phyloP scores from a whole-genome alignment of 2,113 vertebrate species.

The Oreochromis spilurus region DNA sequence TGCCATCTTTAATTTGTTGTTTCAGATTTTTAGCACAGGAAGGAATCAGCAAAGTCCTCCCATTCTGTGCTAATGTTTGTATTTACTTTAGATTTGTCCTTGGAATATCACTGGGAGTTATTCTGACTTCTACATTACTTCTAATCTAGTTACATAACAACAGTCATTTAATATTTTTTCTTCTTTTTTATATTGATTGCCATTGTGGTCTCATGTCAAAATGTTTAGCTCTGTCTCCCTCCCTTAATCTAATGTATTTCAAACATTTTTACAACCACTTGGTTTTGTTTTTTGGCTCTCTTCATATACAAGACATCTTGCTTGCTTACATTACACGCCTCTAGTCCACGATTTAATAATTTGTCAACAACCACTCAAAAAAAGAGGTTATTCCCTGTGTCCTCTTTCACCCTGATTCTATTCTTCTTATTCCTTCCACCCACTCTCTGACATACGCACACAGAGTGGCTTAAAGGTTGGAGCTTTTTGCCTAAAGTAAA shows the following conservation, averaged over 20 bases:
- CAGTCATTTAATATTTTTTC: neutral
- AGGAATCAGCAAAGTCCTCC: neutral
- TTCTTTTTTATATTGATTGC: neutral
- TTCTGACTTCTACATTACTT: neutral
- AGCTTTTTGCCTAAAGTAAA: constrained; percentile 72
- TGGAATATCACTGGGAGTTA: neutral
- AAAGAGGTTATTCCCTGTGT: neutral
- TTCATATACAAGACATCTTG: neutral
- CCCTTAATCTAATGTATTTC: neutral
- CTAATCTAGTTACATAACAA: neutral
- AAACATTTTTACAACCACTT: neutral
- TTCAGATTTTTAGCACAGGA: neutral
- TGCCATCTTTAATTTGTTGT: neutral
- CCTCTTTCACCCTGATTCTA: constrained; percentile 9
- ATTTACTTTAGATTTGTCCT: neutral
- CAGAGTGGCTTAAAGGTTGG: constrained; percentile 17
- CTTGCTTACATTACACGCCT: neutral
- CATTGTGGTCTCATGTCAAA: neutral
- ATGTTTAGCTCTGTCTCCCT: neutral
- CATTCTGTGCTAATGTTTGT: neutral
- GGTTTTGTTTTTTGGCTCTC: neutral
- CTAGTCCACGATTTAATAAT: neutral
- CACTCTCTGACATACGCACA: constrained; percentile 6
- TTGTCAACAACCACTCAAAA: neutral
- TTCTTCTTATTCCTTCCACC: constrained; percentile 28